phyloP scores from a whole-genome alignment of 2,888 invertebrate genomes.

The Helicoverpa assulta region DNA sequence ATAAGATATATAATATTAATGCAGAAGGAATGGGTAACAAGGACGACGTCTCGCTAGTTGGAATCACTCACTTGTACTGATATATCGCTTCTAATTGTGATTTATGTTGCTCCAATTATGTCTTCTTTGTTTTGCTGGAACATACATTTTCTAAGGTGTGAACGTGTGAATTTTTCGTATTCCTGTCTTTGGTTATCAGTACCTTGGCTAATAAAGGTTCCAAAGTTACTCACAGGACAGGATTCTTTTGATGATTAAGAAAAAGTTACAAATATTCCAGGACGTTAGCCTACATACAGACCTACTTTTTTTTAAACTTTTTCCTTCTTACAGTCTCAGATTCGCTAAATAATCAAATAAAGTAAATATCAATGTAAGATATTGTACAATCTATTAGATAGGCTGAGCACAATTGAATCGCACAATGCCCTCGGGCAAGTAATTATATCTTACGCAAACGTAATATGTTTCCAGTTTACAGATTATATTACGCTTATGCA shows the following conservation, averaged over 20 bases:
- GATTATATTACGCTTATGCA: slow-evolving; percentile 2
- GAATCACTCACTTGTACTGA: slow-evolving; percentile 34
- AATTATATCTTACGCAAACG: not conserved
- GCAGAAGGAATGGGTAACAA: slow-evolving; percentile 52
- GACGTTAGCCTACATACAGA: no score
- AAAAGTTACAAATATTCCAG: no score
- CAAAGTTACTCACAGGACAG: no score
- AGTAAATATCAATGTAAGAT: not conserved
- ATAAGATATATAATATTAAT: slow-evolving; percentile 59
- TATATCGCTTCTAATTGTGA: slow-evolving; percentile 48
- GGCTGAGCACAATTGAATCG: not conserved
- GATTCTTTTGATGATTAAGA: no score
- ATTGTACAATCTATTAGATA: not conserved
- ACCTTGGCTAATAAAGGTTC: no score
- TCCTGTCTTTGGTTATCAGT: not conserved
- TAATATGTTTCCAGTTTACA: not conserved
- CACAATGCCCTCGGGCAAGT: not conserved
- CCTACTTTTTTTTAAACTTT: no score
- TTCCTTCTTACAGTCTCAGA: no score
- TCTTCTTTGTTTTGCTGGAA: slow-evolving; percentile 1
- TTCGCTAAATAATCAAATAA: no score
- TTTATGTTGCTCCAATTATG: slow-evolving; percentile 30
- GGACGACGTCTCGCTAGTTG: slow-evolving; percentile 28
- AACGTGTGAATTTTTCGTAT: not conserved
- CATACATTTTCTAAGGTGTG: not conserved